Conservation (phyloP, 2,113 vertebrate species). For the Planiliza haematocheilus region DNA sequence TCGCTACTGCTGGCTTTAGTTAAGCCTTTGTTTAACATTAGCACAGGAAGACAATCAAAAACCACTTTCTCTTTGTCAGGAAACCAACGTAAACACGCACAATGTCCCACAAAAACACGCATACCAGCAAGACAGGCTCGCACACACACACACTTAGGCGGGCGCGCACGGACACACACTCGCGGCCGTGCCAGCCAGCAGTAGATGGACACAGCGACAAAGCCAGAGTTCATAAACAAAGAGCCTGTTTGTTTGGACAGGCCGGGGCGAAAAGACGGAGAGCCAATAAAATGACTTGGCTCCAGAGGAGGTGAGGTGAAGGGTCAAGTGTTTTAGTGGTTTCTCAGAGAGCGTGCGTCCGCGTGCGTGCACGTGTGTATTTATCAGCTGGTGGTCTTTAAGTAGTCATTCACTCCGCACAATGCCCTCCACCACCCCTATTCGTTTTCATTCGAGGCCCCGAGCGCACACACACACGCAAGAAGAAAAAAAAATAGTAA, state of each 20-base stretch:
- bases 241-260: slow-evolving; percentile 72
- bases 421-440: slow-evolving; percentile 42
- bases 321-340: slow-evolving; percentile 78
- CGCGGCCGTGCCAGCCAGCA: slow-evolving; percentile 23
- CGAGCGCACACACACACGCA: slow-evolving; percentile 10
- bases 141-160: slow-evolving; percentile 26
- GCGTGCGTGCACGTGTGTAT: slow-evolving; percentile 27
- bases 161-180: slow-evolving; percentile 18
- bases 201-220: slow-evolving; percentile 68
- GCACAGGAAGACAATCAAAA: slow-evolving; percentile 73
- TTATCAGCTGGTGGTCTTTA: slow-evolving; percentile 67
- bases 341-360: slow-evolving; percentile 44
- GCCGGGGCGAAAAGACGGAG: slow-evolving; percentile 51
- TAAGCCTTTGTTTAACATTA: slow-evolving; percentile 71
- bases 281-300: slow-evolving; percentile 72
- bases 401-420: slow-evolving; percentile 53
- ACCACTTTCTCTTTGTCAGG: slow-evolving; percentile 70
- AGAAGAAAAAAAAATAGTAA: slow-evolving; percentile 4
- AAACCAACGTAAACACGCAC: slow-evolving; percentile 61
- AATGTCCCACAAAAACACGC: slow-evolving; percentile 36
- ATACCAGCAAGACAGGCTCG: slow-evolving; percentile 22
- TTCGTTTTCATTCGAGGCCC: slow-evolving; percentile 36
- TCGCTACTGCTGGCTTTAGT: slow-evolving; percentile 54
- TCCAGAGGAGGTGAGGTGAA: slow-evolving; percentile 67
- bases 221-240: slow-evolving; percentile 73